Percentiles rank a stretch among this genome's conserved stretches.
Evolutionary conservation across 2,113 vertebrate species (phyloP).

Genomic region (Rousettus leschenaultii): DNA sequence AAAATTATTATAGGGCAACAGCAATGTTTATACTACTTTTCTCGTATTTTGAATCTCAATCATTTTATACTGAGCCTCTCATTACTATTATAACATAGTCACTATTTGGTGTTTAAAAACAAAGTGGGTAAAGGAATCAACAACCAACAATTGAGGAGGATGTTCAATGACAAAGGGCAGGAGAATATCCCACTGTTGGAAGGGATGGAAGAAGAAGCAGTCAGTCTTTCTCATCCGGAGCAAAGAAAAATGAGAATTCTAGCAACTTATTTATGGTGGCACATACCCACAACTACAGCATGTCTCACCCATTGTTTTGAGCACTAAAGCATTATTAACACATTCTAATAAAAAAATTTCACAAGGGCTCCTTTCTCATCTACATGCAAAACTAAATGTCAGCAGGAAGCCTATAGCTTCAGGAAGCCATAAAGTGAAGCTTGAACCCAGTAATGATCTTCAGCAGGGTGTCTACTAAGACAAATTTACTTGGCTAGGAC

Average conservation of each 20-base stretch:
- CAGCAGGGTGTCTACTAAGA: conserved; percentile 44
- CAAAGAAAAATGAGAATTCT: neutral
- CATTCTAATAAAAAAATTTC: conserved; percentile 54
- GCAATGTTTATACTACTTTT: neutral
- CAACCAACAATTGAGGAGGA: neutral
- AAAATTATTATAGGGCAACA: neutral
- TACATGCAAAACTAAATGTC: conserved; percentile 49
- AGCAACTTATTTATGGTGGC: neutral
- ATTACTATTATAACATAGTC: neutral
- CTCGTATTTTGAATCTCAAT: neutral
- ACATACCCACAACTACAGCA: neutral
- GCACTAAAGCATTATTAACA: conserved; percentile 23
- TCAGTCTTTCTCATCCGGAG: neutral
- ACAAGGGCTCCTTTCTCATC: conserved; percentile 57
- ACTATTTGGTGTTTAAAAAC: conserved; percentile 16
- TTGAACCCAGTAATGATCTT: conserved; percentile 51
- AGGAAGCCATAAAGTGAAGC: conserved; percentile 60
- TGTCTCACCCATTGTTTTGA: neutral
- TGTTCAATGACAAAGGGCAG: too few relatives aligned
- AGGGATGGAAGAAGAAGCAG: neutral
- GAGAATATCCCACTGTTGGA: neutral
- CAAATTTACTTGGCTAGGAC: conserved; percentile 31
- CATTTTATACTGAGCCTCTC: neutral
- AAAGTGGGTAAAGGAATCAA: neutral
- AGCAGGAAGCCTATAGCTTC: conserved; percentile 68